phyloP scores from a whole-genome alignment of 2,113 vertebrate species.

The Prunella fulvescens region DNA sequence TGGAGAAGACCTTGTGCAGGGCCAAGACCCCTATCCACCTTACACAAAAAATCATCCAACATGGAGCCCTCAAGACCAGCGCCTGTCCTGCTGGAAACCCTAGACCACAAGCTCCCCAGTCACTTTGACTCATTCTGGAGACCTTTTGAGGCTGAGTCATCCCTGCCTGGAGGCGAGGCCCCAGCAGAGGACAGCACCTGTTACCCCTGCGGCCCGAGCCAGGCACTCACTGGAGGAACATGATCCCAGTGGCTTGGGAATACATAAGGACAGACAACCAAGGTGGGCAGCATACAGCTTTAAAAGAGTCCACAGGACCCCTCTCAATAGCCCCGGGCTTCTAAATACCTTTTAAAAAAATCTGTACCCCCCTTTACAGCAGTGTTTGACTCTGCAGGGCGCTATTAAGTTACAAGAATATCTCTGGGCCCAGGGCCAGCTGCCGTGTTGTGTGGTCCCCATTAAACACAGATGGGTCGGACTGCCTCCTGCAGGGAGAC shows the following conservation, averaged over 20 bases:
- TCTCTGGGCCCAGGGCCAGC: constrained; percentile 1
- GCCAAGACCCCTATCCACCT: rapidly evolving
- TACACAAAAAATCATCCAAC: neutral
- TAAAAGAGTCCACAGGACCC: neutral
- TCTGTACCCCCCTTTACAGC: neutral
- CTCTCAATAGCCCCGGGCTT: neutral
- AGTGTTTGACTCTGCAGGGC: neutral
- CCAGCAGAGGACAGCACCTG: constrained; percentile 22
- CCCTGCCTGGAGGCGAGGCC: neutral
- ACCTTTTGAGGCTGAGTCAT: neutral
- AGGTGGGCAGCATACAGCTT: neutral
- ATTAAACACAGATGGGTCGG: neutral
- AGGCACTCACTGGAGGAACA: neutral
- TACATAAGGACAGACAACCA: neutral
- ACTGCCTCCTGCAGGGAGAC: neutral
- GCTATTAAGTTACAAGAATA: constrained; percentile 28
- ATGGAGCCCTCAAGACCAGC: neutral
- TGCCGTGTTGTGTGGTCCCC: constrained; percentile 20
- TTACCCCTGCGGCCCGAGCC: neutral
- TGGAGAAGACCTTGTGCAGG: neutral
- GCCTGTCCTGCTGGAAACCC: neutral
- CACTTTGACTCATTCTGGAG: neutral
- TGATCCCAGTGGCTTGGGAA: neutral
- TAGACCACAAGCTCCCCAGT: neutral
- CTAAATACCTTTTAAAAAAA: neutral